phyloP scores from a whole-genome alignment of 1,140 invertebrate genomes.

The Prorops nasuta region DNA sequence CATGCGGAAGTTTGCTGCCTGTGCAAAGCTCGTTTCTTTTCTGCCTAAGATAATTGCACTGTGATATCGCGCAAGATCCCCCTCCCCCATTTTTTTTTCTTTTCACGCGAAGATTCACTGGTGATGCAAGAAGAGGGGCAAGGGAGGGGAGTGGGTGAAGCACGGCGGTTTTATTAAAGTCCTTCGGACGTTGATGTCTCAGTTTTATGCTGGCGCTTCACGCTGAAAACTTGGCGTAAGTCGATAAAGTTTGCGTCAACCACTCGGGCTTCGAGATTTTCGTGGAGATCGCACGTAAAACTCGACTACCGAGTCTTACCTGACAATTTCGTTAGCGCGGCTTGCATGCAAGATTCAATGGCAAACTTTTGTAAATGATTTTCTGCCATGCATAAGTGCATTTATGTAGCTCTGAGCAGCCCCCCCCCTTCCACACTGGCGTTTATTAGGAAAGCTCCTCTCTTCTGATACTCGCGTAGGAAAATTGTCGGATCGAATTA shows the following conservation, averaged over 20 bases:
- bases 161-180: conserved; percentile 25
- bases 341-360: too few species aligned
- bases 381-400: too few species aligned
- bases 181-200: conserved; percentile 22
- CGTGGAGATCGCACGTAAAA: conserved; percentile 5
- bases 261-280: conserved; percentile 26
- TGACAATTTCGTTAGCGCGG: too few species aligned
- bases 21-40: conserved; percentile 48
- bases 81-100: conserved; percentile 30
- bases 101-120: conserved; percentile 9
- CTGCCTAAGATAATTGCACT: conserved; percentile 47
- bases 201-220: conserved; percentile 20
- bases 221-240: conserved; percentile 27
- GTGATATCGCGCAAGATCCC: conserved; percentile 40
- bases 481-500: too few species aligned
- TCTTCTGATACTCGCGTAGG: too few species aligned
- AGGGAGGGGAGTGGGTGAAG: not conserved
- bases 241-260: conserved; percentile 29
- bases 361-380: too few species aligned
- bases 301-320: too few species aligned
- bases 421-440: too few species aligned
- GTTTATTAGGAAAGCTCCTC: too few species aligned
- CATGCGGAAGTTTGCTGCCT: conserved; percentile 23
- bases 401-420: too few species aligned
- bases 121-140: not conserved